Percentiles rank a stretch among this genome's conserved stretches.
phyloP scores from a whole-genome alignment of 2,113 vertebrate genomes.

The Sander vitreus region DNA sequence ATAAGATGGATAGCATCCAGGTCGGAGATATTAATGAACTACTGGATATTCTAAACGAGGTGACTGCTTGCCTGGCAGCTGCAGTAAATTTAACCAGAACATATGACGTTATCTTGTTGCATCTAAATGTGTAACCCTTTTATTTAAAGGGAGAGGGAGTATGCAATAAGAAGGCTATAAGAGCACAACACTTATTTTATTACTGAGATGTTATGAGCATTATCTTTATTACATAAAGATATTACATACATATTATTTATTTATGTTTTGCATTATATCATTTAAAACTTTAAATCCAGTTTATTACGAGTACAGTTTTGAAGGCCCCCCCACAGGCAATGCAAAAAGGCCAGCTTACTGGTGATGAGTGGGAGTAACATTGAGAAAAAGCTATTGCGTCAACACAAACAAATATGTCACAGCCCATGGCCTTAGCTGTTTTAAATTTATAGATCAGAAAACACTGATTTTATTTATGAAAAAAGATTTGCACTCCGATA shows the following conservation, averaged over 20 bases:
- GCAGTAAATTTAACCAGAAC: constrained; percentile 58
- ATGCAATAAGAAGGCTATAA: background rate
- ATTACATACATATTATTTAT: too few relatives aligned
- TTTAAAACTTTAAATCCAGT: background rate
- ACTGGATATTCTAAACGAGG: constrained; percentile 68
- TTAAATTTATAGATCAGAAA: constrained; percentile 12
- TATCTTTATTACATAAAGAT: background rate
- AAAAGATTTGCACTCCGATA: background rate
- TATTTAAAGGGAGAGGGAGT: constrained; percentile 4
- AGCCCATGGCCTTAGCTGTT: background rate
- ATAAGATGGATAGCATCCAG: constrained; percentile 43
- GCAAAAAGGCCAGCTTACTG: background rate
- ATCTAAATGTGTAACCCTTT: constrained; percentile 13
- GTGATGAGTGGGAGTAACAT: constrained; percentile 3
- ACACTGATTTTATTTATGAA: background rate
- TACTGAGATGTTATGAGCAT: background rate
- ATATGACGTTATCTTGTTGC: constrained; percentile 47
- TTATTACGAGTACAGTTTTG: constrained; percentile 1
- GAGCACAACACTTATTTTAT: background rate
- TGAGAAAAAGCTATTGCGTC: background rate
- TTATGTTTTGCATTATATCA: background rate
- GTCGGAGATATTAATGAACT: constrained; percentile 72
- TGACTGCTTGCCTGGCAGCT: constrained; percentile 66
- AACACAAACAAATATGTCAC: constrained; percentile 21
- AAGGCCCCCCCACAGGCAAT: background rate